phyloP scores from a whole-genome alignment of 2,797 vertebrate species.

The Siniperca scherzeri region DNA sequence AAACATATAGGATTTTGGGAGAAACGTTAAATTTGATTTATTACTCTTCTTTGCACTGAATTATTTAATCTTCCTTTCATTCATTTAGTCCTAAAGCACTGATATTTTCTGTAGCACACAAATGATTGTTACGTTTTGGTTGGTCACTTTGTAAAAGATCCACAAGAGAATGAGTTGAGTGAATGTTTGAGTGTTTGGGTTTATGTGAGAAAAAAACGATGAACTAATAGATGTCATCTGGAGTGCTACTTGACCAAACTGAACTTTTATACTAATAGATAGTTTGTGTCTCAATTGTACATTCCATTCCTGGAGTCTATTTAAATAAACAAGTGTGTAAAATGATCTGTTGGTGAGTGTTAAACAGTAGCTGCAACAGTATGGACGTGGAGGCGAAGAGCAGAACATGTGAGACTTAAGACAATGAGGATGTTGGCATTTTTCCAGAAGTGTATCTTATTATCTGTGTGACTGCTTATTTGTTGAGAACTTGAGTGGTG shows the following conservation, averaged over 20 bases:
- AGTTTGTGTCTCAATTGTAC: slow-evolving; percentile 77
- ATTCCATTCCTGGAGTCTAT: slow-evolving; percentile 78
- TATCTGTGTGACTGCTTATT: slow-evolving; percentile 17
- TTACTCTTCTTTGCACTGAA: slow-evolving; percentile 68
- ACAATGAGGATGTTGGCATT: slow-evolving; percentile 19
- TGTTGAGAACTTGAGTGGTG: neutral
- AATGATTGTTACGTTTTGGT: slow-evolving; percentile 51
- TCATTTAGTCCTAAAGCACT: slow-evolving; percentile 73
- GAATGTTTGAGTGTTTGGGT: slow-evolving; percentile 44
- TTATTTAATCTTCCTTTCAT: slow-evolving; percentile 64
- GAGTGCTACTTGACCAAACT: slow-evolving; percentile 76
- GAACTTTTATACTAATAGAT: slow-evolving; percentile 72
- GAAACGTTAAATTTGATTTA: slow-evolving; percentile 38
- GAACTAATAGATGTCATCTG: slow-evolving; percentile 51
- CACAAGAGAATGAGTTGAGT: slow-evolving; percentile 54
- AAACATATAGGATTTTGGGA: slow-evolving; percentile 39
- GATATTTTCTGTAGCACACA: slow-evolving; percentile 74
- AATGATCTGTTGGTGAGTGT: slow-evolving; percentile 32
- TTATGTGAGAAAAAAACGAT: slow-evolving; percentile 11
- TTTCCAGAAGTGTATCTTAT: neutral
- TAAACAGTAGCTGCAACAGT: neutral
- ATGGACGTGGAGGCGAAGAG: neutral
- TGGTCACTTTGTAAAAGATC: slow-evolving; percentile 65
- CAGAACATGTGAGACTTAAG: slow-evolving; percentile 18
- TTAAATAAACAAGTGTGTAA: slow-evolving; percentile 83